Conservation (phyloP, 2,888 invertebrate genomes). For the Alsophila aescularia region DNA sequence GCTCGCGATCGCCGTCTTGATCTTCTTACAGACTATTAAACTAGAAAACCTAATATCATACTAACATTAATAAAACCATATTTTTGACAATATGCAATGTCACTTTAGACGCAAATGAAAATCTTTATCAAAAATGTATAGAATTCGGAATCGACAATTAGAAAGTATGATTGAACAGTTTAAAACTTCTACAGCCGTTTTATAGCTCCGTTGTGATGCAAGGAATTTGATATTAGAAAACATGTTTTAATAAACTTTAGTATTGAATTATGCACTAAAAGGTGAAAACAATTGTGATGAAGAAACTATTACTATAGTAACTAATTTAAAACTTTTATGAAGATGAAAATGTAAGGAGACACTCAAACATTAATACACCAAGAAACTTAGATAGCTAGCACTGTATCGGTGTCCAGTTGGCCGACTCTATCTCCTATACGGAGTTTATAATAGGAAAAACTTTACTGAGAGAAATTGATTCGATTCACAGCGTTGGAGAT, state of each 20-base stretch:
- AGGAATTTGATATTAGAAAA: background rate
- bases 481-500: slow-evolving; percentile 51
- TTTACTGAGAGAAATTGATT: slow-evolving; percentile 66
- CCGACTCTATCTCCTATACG: slow-evolving; percentile 51
- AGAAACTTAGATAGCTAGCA: slow-evolving; percentile 30
- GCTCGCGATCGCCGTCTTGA: slow-evolving; percentile 69
- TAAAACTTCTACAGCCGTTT: background rate
- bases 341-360: slow-evolving; percentile 24
- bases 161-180: background rate
- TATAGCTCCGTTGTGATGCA: background rate
- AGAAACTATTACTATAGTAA: background rate
- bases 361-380: slow-evolving; percentile 31
- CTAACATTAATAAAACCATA: slow-evolving; percentile 10
- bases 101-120: background rate
- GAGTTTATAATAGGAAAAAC: slow-evolving; percentile 55
- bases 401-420: slow-evolving; percentile 48
- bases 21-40: slow-evolving; percentile 63
- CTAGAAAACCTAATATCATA: slow-evolving; percentile 29
- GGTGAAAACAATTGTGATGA: background rate
- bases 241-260: background rate
- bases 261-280: background rate
- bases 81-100: background rate
- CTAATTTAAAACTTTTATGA: background rate
- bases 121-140: background rate
- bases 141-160: background rate